Conservation (phyloP, 2,797 vertebrate species). For the Gorsachius magnificus region DNA sequence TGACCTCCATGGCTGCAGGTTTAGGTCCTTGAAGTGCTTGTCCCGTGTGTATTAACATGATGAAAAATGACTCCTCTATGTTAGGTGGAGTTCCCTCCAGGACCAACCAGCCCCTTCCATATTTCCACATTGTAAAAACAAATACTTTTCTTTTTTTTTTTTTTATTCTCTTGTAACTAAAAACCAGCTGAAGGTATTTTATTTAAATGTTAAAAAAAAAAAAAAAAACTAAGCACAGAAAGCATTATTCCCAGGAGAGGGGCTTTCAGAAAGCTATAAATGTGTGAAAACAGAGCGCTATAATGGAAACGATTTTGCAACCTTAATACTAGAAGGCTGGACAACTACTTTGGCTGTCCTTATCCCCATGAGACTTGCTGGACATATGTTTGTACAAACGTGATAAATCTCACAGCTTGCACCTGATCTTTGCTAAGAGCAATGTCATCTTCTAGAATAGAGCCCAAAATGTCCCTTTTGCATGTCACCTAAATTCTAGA, state of each 20-base stretch:
- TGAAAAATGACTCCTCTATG: neutral
- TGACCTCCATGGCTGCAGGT: neutral
- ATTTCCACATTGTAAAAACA: conserved; percentile 52
- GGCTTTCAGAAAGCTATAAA: conserved; percentile 45
- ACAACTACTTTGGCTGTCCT: conserved; percentile 34
- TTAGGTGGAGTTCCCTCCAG: neutral
- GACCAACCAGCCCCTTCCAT: neutral
- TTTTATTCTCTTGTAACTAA: conserved; percentile 36
- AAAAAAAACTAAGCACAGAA: neutral
- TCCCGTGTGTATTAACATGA: neutral
- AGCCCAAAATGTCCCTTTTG: neutral
- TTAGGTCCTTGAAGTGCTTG: neutral
- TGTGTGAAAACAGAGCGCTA: conserved; percentile 21
- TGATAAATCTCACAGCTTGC: conserved; percentile 16
- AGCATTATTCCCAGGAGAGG: conserved; percentile 12
- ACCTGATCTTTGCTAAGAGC: neutral
- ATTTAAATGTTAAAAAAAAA: neutral
- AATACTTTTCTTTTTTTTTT: neutral
- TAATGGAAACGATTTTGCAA: conserved; percentile 7
- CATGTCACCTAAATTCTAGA: neutral
- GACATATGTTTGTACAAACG: neutral
- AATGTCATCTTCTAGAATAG: neutral
- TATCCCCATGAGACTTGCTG: neutral
- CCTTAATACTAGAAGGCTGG: conserved; percentile 8
- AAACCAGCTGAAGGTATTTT: conserved; percentile 39